Evolutionary conservation across 2,113 vertebrate genomes (phyloP).

Genomic region (Zeus faber): DNA sequence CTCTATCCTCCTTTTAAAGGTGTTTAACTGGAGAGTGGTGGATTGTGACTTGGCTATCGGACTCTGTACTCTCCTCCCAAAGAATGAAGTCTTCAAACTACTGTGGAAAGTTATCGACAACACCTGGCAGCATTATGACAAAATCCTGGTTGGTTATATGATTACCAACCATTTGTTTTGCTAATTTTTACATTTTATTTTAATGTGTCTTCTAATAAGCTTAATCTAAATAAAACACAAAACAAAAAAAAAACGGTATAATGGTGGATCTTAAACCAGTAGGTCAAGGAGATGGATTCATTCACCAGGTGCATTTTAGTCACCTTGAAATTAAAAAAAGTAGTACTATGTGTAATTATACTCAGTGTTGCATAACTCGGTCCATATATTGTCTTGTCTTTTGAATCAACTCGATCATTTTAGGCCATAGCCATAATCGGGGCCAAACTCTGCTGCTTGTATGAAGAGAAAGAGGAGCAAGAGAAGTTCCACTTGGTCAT

Average conservation of each 20-base stretch:
- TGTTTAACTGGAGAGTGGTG: conserved; percentile 89
- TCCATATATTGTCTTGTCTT: not conserved
- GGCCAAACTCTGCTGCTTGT: conserved; percentile 78
- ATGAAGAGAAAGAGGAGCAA: conserved; percentile 70
- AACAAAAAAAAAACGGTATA: not conserved
- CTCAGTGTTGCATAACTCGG: not conserved
- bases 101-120: conserved; percentile 92
- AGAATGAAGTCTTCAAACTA: conserved; percentile 79
- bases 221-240: not conserved
- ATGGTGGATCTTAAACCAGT: too few relatives aligned
- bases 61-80: conserved; percentile 85
- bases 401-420: too few relatives aligned
- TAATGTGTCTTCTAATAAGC: too few relatives aligned
- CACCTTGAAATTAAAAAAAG: not conserved
- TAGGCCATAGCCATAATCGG: conserved; percentile 89
- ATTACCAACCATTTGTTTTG: not conserved
- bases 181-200: not conserved
- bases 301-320: not conserved
- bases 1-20: conserved; percentile 61
- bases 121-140: conserved; percentile 92
- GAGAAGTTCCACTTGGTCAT: conserved; percentile 82
- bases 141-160: conserved; percentile 81
- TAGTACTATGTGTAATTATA: not conserved
- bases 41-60: conserved; percentile 87
- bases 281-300: not conserved